Base-by-base conservation (phyloP, 2,113 vertebrate species). In the Toxotes jaculatrix region DNA sequence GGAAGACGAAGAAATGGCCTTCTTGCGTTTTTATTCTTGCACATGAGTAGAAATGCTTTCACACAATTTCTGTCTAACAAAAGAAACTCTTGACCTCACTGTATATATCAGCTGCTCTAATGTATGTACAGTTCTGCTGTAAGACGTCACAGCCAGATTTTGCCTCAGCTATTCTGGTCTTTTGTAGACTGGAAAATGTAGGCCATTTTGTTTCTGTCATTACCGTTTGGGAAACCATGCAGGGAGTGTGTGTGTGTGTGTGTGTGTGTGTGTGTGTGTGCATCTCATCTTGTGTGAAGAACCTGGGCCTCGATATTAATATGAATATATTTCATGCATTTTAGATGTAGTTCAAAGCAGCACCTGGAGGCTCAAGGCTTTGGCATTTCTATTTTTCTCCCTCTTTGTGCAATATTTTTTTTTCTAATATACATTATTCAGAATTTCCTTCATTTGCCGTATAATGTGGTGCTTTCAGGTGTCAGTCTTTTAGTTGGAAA, bases 341-440 rank as follows among this genome's bases (percentile, higher is more conserved):
- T 82, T 86, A 90, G 77, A 87, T 88, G 86, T 84, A 86, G 84
- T 90, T 90, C 83, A 91, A 89, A 92, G 87, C 82, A 79, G 57
- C 82, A 83, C 86, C 88, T 86, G 82, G 6, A 63, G 89, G 49
- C 74, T 69, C 42, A 23, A 27, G 32, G 34, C 61, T 38, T 49
- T 72, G 59, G 21, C 23, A 16, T 59, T 83, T 80, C 31, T 57
- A 23, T 79, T 67, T 83, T 63, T 60, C 7, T 36, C 0, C 8
- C 6, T 74, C 59, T 86, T 79, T 85, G 68, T 86, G 47, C 19
- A 70, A 62, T 80, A 63, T 80, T 66, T 82, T 61, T 82, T 61
- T 87, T 53, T 40, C 23, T 27, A 38, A 66, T 78, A 66, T 79
- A 56, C 66, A 65, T 91, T 82, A 79, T 85, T 88, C 75, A 82